Evolutionary conservation across 1,140 invertebrate genomes (phyloP).

Genomic region (Coptotermes formosanus): DNA sequence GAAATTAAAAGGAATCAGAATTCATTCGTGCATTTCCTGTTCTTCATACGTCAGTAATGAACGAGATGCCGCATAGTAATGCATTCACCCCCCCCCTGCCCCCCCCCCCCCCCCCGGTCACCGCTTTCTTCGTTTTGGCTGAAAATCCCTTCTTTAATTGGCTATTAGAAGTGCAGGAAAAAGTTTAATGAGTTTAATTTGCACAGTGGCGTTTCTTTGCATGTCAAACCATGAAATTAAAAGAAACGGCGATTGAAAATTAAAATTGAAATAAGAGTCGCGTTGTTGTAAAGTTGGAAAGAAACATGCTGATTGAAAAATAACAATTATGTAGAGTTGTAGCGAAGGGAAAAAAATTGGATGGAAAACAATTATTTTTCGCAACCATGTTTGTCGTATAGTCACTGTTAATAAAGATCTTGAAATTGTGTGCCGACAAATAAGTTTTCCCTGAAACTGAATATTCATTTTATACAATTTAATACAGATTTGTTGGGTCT

Average conservation of each 20-base stretch:
- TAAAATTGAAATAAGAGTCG: not conserved
- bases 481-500: too few relatives aligned
- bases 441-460: too few relatives aligned
- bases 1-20: not conserved
- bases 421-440: too few relatives aligned
- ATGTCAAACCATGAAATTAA: slow-evolving; percentile 2
- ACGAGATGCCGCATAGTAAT: too few relatives aligned
- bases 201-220: not conserved
- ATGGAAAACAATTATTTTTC: not conserved
- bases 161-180: not conserved
- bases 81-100: too few relatives aligned
- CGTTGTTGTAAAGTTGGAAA: not conserved
- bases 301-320: not conserved
- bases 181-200: not conserved
- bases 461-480: too few relatives aligned
- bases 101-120: too few relatives aligned
- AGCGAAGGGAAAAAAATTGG: too few relatives aligned
- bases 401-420: not conserved
- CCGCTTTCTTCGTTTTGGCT: not conserved
- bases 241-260: not conserved
- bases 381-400: not conserved
- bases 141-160: not conserved
- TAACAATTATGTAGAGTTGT: not conserved
- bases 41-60: too few relatives aligned
- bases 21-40: too few relatives aligned